phyloP scores from a whole-genome alignment of 2,888 invertebrate species.

The Merodon equestris region DNA sequence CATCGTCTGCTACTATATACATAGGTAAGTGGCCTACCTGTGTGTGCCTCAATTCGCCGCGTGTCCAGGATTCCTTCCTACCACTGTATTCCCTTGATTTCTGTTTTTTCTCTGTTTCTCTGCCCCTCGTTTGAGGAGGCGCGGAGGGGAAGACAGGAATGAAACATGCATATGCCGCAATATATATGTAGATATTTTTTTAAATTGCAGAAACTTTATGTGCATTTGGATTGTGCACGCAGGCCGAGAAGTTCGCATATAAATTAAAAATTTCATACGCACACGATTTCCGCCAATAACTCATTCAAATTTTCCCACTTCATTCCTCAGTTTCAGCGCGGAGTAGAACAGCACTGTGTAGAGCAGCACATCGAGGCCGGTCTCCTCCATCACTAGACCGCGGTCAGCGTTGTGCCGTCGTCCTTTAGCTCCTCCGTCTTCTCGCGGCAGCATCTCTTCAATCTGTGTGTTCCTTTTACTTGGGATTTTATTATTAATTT shows the following conservation, averaged over 20 bases:
- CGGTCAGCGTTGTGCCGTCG: constrained; percentile 48
- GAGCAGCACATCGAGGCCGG: too few relatives aligned
- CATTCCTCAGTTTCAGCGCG: constrained; percentile 24
- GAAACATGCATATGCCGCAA: too few relatives aligned
- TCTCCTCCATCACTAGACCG: background rate
- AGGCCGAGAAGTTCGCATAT: constrained; percentile 70
- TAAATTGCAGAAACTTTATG: constrained; percentile 55
- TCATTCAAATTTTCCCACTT: constrained; percentile 69
- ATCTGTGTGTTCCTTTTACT: constrained; percentile 38
- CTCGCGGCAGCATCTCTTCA: background rate
- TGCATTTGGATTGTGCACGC: constrained; percentile 53
- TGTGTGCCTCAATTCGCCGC: constrained; percentile 33
- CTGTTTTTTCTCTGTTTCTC: background rate
- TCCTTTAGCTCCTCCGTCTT: constrained; percentile 15
- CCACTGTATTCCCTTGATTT: constrained; percentile 1
- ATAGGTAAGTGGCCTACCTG: background rate
- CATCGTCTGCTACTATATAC: constrained; percentile 25
- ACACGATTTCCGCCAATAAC: constrained; percentile 70
- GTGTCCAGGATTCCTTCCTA: constrained; percentile 16
- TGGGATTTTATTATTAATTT: constrained; percentile 60
- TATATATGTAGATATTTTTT: background rate
- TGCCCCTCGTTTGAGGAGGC: background rate
- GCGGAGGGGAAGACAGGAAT: constrained; percentile 2
- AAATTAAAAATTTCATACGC: constrained; percentile 71
- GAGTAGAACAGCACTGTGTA: background rate